Conservation (phyloP, 2,797 vertebrate genomes). For the Sebastes glaucus region DNA sequence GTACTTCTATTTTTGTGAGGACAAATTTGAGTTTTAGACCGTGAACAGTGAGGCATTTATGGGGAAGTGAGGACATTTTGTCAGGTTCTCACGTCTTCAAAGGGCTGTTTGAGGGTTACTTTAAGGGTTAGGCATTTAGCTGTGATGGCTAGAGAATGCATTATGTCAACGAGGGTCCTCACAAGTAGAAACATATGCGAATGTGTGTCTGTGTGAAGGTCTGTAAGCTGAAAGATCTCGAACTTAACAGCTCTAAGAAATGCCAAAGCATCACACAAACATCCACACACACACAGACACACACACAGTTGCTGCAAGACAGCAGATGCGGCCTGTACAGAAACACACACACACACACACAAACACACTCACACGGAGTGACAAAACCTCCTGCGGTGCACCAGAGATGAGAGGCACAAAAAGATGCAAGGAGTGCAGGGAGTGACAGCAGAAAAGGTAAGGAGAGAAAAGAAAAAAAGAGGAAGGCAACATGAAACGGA, state of each 20-base stretch:
- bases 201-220: background rate
- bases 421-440: conserved; percentile 43
- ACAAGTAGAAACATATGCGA: background rate
- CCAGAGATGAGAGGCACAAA: conserved; percentile 49
- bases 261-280: conserved; percentile 1
- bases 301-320: background rate
- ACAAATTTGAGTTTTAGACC: background rate
- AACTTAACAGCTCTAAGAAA: conserved; percentile 24
- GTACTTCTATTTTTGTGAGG: background rate
- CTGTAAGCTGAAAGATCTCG: conserved; percentile 23
- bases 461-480: background rate
- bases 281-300: background rate
- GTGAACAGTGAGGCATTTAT: background rate
- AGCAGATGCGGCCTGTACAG: background rate
- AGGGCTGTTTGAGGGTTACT: background rate
- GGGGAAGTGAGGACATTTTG: background rate
- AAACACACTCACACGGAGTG: conserved; percentile 12
- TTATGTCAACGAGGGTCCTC: background rate
- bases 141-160: background rate
- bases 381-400: conserved; percentile 47
- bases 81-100: background rate
- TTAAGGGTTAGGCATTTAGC: background rate
- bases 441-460: conserved; percentile 55
- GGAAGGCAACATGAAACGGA: conserved; percentile 47
- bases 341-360: background rate